Conservation (phyloP, 2,888 invertebrate genomes). For the Epinotia bilunana region DNA sequence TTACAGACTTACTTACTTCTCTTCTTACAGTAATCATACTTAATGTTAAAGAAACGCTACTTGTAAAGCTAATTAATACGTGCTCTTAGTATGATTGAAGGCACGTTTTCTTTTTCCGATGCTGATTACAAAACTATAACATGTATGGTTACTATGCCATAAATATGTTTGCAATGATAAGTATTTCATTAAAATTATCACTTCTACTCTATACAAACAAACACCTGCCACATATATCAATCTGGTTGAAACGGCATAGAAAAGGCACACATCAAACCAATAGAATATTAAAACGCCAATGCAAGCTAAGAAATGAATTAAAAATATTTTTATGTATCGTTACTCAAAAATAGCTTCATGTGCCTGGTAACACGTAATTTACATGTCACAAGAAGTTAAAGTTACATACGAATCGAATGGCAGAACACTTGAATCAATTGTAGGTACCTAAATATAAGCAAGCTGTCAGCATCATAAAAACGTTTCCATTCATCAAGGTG, state of each 20-base stretch:
- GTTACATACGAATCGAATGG: background rate
- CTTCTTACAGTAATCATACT: background rate
- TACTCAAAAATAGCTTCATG: background rate
- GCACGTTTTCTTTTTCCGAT: constrained; percentile 29
- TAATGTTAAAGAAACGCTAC: background rate
- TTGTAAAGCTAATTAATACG: constrained; percentile 37
- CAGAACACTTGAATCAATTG: background rate
- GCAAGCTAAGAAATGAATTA: too few relatives aligned
- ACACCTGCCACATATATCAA: too few relatives aligned
- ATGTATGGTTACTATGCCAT: constrained; percentile 1
- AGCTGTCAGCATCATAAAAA: constrained; percentile 9
- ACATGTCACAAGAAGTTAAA: constrained; percentile 9
- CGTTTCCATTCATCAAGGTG: constrained; percentile 29
- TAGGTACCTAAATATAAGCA: constrained; percentile 8
- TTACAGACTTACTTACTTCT: background rate
- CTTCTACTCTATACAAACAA: background rate
- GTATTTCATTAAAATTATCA: background rate
- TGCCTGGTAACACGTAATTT: background rate
- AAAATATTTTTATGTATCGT: too few relatives aligned
- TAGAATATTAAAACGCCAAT: too few relatives aligned
- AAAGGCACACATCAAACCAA: too few relatives aligned
- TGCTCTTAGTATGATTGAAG: constrained; percentile 17
- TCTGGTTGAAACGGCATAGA: too few relatives aligned
- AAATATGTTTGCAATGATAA: background rate
- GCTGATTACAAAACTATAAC: background rate